Evolutionary conservation across 1,140 invertebrate genomes (phyloP).

Genomic region (Musca domestica): DNA sequence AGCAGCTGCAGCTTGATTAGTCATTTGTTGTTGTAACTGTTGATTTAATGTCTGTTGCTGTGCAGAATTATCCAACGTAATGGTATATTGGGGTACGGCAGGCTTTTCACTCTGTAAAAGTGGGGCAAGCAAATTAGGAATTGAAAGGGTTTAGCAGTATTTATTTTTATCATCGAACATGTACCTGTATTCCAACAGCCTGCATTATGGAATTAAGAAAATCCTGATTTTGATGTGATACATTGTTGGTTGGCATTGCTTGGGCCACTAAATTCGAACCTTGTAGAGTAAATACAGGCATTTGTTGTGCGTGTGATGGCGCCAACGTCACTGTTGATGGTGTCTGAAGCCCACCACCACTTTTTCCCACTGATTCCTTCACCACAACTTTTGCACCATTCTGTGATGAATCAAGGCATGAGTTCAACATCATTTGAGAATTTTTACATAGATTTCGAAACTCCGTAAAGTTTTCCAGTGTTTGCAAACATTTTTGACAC

Average conservation of each 20-base stretch:
- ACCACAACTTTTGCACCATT: slow-evolving; percentile 65
- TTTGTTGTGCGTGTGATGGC: slow-evolving; percentile 33
- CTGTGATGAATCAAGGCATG: slow-evolving; percentile 65
- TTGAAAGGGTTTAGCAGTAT: no score
- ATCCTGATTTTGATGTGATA: slow-evolving; percentile 28
- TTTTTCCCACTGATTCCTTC: slow-evolving; percentile 55
- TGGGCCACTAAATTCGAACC: background rate
- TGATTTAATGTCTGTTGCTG: slow-evolving; percentile 52
- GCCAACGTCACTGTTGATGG: slow-evolving; percentile 28
- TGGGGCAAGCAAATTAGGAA: no score
- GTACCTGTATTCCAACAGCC: slow-evolving; percentile 45
- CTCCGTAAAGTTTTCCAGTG: slow-evolving; percentile 62
- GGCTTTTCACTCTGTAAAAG: slow-evolving; percentile 1
- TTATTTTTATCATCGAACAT: background rate
- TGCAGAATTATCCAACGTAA: slow-evolving; percentile 58
- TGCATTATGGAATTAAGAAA: slow-evolving; percentile 50
- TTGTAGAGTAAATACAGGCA: background rate
- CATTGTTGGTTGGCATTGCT: slow-evolving; percentile 2
- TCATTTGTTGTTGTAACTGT: slow-evolving; percentile 40
- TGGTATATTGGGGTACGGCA: slow-evolving; percentile 41
- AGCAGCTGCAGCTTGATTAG: slow-evolving; percentile 48
- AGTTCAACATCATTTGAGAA: slow-evolving; percentile 67
- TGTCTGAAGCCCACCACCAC: slow-evolving; percentile 26
- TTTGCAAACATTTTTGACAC: slow-evolving; percentile 64
- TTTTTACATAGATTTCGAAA: slow-evolving; percentile 66